These are phyloP conservation scores for Chironomus riparius DNA, from an alignment of 2,888 invertebrate genomes.

Conservation along the genomic window DNA sequence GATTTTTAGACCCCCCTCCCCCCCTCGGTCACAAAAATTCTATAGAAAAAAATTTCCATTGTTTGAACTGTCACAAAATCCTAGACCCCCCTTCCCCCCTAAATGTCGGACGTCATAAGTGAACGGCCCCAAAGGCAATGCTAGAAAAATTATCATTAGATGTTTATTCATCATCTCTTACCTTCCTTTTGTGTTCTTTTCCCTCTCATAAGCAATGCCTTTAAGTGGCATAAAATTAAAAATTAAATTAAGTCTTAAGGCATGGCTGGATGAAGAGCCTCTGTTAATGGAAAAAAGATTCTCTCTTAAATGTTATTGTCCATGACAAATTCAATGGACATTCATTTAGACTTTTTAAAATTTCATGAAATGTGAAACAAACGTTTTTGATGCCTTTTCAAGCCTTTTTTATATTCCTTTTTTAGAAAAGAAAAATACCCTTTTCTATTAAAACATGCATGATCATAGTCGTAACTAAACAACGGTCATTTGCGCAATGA, in stretches of 20 bases:
- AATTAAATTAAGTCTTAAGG: background rate
- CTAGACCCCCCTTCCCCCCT: too few species aligned
- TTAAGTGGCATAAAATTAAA: background rate
- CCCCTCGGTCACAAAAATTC: too few species aligned
- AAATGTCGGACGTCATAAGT: too few species aligned
- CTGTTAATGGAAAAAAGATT: background rate
- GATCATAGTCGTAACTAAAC: background rate
- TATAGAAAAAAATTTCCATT: too few species aligned
- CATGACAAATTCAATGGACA: slow-evolving; percentile 21
- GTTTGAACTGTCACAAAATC: too few species aligned
- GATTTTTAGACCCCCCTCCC: too few species aligned
- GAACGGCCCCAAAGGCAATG: background rate
- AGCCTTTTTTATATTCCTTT: background rate
- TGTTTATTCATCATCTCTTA: slow-evolving; percentile 13
- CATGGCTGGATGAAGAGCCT: background rate
- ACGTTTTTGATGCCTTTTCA: background rate
- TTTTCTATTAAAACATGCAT: background rate
- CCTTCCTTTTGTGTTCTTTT: background rate
- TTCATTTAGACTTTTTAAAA: background rate
- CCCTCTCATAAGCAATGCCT: background rate
- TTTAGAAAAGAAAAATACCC: background rate
- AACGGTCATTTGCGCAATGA: background rate
- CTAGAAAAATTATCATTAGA: slow-evolving; percentile 21
- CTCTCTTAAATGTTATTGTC: slow-evolving; percentile 13
- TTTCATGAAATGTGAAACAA: background rate